Evolutionary conservation across 2,888 invertebrate species (phyloP).

Genomic region (Tipula unca): DNA sequence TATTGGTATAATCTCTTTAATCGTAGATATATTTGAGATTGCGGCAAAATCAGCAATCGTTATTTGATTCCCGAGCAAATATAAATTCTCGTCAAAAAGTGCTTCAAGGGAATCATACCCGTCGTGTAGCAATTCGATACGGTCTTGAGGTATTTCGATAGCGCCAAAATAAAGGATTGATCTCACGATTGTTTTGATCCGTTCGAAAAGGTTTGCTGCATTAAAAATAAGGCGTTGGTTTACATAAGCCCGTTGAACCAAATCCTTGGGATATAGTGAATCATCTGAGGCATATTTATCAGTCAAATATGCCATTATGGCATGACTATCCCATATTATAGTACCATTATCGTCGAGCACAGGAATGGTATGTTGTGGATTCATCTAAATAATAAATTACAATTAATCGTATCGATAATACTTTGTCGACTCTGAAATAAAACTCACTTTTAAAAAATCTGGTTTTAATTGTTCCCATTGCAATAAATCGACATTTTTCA

Average conservation of each 20-base stretch:
- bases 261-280: slow-evolving; percentile 48
- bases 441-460: not conserved
- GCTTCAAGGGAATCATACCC: slow-evolving; percentile 2
- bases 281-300: slow-evolving; percentile 47
- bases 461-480: not conserved
- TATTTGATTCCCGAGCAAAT: slow-evolving; percentile 24
- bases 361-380: slow-evolving; percentile 47
- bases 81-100: slow-evolving; percentile 15
- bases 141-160: not conserved
- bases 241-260: slow-evolving; percentile 43
- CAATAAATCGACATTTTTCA: not conserved
- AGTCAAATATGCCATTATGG: slow-evolving; percentile 45
- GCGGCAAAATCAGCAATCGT: slow-evolving; percentile 24
- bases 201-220: slow-evolving; percentile 41
- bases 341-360: slow-evolving; percentile 38
- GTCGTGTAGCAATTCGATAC: not conserved
- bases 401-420: not conserved
- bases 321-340: slow-evolving; percentile 42
- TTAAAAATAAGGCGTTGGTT: slow-evolving; percentile 47
- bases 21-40: not conserved
- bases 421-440: no score
- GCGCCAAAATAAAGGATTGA: not conserved
- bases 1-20: not conserved
- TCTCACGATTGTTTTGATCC: slow-evolving; percentile 22
- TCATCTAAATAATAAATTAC: slow-evolving; percentile 39